Evolutionary conservation across 2,113 vertebrate species (phyloP).

Genomic region (Candoia aspera): DNA sequence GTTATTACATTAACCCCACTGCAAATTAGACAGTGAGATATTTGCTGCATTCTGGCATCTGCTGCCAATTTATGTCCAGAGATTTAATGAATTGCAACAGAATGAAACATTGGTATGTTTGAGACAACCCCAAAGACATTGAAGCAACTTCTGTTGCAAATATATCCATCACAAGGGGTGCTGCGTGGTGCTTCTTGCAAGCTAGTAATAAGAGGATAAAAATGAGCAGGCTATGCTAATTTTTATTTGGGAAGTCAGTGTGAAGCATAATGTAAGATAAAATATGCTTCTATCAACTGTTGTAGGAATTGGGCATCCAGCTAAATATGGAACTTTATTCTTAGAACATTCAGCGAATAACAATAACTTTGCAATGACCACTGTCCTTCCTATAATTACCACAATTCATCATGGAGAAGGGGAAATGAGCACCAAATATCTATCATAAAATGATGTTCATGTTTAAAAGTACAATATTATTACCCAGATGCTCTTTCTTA

Average conservation of each 20-base stretch:
- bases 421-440: slow-evolving; percentile 62
- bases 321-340: slow-evolving; percentile 75
- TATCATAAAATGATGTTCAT: slow-evolving; percentile 45
- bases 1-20: slow-evolving; percentile 39
- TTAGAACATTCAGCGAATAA: slow-evolving; percentile 73
- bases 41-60: slow-evolving; percentile 30
- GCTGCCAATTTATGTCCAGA: slow-evolving; percentile 57
- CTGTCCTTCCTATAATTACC: slow-evolving; percentile 77
- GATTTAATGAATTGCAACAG: slow-evolving; percentile 66
- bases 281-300: slow-evolving; percentile 69
- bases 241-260: slow-evolving; percentile 70
- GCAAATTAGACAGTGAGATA: slow-evolving; percentile 46
- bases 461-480: slow-evolving; percentile 58
- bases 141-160: slow-evolving; percentile 69
- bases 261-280: slow-evolving; percentile 72
- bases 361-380: slow-evolving; percentile 78
- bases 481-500: slow-evolving; percentile 54
- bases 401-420: slow-evolving; percentile 68
- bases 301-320: slow-evolving; percentile 68
- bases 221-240: slow-evolving; percentile 71
- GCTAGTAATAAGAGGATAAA: slow-evolving; percentile 72
- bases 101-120: slow-evolving; percentile 61
- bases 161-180: slow-evolving; percentile 69
- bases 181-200: slow-evolving; percentile 66
- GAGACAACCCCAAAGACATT: slow-evolving; percentile 55